Percentiles rank a stretch among this genome's conserved stretches.
Evolutionary conservation across 2,113 vertebrate species (phyloP).

Genomic region (Thinocorus orbignyianus): DNA sequence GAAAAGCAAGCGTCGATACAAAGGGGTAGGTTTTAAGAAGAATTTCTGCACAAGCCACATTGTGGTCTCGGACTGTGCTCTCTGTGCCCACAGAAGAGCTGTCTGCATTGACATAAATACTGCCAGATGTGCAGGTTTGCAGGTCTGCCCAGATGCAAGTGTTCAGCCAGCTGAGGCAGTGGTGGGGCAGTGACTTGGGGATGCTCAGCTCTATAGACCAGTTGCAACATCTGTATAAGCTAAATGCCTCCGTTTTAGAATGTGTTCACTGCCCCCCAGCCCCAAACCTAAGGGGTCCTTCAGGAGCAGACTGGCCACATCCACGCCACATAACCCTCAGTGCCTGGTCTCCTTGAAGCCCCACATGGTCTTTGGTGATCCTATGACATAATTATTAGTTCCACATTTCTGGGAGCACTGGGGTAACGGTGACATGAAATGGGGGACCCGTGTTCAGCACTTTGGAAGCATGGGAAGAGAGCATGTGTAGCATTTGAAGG

Average conservation of each 20-base stretch:
- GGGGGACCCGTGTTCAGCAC: neutral
- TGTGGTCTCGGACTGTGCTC: rapidly evolving
- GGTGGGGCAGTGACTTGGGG: neutral
- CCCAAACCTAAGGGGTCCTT: neutral
- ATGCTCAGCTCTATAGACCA: neutral
- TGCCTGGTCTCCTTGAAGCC: neutral
- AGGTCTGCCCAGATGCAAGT: neutral
- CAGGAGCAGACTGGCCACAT: neutral
- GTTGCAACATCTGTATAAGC: neutral
- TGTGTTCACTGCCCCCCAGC: neutral
- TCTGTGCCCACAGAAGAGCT: neutral
- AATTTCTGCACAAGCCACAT: rapidly evolving
- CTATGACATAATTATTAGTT: neutral
- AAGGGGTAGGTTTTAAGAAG: neutral
- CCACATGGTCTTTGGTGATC: neutral
- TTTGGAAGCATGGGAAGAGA: neutral
- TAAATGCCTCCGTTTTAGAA: neutral
- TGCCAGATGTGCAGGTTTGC: neutral
- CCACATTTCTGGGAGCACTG: neutral
- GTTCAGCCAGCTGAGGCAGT: rapidly evolving
- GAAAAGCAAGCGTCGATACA: neutral
- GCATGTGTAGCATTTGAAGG: neutral
- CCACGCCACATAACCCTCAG: neutral
- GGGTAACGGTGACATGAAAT: neutral
- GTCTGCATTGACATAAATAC: neutral